Percentiles rank a stretch among this genome's conserved stretches.
These are phyloP conservation scores for Brenthis hecate DNA, from an alignment of 2,888 invertebrate genomes.

Conservation along the genomic window DNA sequence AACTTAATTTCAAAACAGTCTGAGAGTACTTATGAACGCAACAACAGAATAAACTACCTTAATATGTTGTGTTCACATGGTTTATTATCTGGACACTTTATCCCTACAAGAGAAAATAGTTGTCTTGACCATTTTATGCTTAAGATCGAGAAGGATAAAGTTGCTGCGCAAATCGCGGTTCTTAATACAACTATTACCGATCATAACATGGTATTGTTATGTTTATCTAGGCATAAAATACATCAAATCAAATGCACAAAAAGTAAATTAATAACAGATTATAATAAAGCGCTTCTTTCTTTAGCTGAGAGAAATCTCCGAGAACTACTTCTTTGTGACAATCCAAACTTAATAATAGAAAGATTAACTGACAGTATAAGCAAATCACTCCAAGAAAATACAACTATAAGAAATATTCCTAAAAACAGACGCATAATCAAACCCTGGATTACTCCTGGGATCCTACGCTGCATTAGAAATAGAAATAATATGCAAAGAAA, in stretches of 20 bases:
- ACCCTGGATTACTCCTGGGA: neutral
- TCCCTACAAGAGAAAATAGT: constrained; percentile 24
- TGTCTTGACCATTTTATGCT: constrained; percentile 31
- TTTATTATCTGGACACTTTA: constrained; percentile 23
- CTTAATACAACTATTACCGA: neutral
- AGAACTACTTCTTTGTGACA: neutral
- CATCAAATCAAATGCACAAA: constrained; percentile 1
- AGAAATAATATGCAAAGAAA: no score
- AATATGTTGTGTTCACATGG: neutral
- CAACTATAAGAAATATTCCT: neutral
- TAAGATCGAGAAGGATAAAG: neutral
- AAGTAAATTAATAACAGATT: neutral
- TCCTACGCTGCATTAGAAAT: neutral
- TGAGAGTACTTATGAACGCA: neutral
- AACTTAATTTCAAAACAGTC: constrained; percentile 1
- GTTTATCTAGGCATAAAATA: neutral
- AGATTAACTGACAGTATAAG: neutral
- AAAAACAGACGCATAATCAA: constrained; percentile 2
- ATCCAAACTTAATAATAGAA: neutral
- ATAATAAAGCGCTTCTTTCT: neutral
- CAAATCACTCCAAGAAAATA: constrained; percentile 1
- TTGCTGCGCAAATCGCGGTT: neutral
- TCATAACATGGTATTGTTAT: neutral
- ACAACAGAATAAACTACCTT: no score
- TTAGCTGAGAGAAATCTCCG: neutral